Conservation (phyloP, 2,113 vertebrate genomes). For the Osmerus eperlanus region DNA sequence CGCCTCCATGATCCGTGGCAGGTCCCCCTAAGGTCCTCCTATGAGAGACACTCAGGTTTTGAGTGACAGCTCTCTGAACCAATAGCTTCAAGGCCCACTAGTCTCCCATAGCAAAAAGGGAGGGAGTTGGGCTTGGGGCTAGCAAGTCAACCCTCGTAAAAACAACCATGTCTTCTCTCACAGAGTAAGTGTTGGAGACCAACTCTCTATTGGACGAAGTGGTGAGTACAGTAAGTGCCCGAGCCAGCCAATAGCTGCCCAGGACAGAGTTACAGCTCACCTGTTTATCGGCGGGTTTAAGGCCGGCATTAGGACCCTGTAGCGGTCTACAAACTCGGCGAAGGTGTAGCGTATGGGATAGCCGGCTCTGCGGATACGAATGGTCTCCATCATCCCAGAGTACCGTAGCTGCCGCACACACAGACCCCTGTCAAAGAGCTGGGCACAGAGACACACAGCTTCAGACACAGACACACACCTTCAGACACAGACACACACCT, state of each 20-base stretch:
- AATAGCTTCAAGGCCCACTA: neutral
- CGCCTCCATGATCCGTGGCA: constrained; percentile 85
- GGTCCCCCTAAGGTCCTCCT: constrained; percentile 89
- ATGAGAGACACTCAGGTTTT: neutral
- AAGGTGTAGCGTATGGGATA: constrained; percentile 98
- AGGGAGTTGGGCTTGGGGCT: too few relatives aligned
- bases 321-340: constrained; percentile 93
- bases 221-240: too few relatives aligned
- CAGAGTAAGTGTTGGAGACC: neutral
- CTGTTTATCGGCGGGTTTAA: constrained; percentile 95
- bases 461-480: neutral
- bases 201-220: neutral
- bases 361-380: constrained; percentile 90
- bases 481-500: neutral
- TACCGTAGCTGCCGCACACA: constrained; percentile 95
- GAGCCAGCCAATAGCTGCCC: too few relatives aligned
- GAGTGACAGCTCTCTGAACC: neutral
- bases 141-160: too few relatives aligned
- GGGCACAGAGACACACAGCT: neutral
- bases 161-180: too few relatives aligned
- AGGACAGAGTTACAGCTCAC: constrained; percentile 53
- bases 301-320: constrained; percentile 89
- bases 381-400: constrained; percentile 99
- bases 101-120: neutral
- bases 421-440: constrained; percentile 90